These are phyloP conservation scores for Phataginus tetradactyla DNA, from an alignment of 2,797 vertebrate genomes.

Conservation along the genomic window DNA sequence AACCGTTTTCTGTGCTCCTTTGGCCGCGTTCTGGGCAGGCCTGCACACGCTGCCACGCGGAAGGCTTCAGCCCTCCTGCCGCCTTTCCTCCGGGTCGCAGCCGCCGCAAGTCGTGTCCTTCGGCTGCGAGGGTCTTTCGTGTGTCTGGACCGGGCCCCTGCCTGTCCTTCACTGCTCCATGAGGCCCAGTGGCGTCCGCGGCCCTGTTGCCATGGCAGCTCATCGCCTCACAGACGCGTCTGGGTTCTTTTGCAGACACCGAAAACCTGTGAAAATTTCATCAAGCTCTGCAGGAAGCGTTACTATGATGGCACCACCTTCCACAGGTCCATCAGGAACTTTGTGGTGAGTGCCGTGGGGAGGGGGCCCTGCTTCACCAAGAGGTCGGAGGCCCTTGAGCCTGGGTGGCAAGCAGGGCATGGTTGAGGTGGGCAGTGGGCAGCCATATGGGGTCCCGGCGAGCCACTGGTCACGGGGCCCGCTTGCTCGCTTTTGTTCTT, in stretches of 20 bases:
- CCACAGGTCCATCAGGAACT: slow-evolving; percentile 97
- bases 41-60: fast-evolving
- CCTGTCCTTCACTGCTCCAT: neutral
- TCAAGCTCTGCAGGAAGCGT: slow-evolving; percentile 94
- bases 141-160: fast-evolving
- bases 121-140: neutral
- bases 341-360: slow-evolving; percentile 90
- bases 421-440: fast-evolving
- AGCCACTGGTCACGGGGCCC: neutral
- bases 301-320: slow-evolving; percentile 96
- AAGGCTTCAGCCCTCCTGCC: fast-evolving
- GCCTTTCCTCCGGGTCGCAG: neutral
- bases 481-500: neutral
- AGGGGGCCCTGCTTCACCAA: neutral
- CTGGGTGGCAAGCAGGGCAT: neutral
- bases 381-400: no score
- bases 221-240: neutral
- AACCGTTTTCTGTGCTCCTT: fast-evolving
- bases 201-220: no score
- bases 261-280: slow-evolving; percentile 97
- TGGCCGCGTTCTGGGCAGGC: no score
- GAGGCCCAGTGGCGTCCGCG: neutral
- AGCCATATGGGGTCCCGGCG: fast-evolving
- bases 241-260: slow-evolving; percentile 89
- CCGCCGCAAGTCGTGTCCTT: fast-evolving